These are phyloP conservation scores for Odontomyia ornata DNA, from an alignment of 2,888 invertebrate genomes.

Conservation along the genomic window DNA sequence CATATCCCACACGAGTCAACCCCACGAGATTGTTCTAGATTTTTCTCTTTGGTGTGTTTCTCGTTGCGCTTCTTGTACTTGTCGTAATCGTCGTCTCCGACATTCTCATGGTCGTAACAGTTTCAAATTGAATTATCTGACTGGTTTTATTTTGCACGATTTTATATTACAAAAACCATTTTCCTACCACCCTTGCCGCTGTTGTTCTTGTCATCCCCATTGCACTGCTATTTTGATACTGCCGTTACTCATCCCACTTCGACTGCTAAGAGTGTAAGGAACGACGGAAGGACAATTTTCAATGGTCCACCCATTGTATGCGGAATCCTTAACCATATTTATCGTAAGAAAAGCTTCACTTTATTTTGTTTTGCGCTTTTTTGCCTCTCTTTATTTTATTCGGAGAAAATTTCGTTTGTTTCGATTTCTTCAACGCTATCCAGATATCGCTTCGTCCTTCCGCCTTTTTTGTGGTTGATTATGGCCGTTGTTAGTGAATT, in stretches of 20 bases:
- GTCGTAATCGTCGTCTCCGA: constrained; percentile 30
- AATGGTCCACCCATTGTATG: neutral
- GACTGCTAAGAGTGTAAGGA: neutral
- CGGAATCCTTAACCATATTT: constrained; percentile 35
- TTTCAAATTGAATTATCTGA: constrained; percentile 50
- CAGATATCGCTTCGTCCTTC: neutral
- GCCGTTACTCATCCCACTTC: neutral
- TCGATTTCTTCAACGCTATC: constrained; percentile 40
- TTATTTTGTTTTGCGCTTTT: constrained; percentile 37
- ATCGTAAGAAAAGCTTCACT: constrained; percentile 28
- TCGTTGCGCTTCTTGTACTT: neutral
- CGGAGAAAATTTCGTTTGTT: constrained; percentile 48
- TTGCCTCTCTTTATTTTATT: constrained; percentile 47
- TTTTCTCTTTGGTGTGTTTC: neutral
- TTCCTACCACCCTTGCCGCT: constrained; percentile 26
- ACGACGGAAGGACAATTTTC: neutral
- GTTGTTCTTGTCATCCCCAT: neutral
- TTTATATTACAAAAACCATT: constrained; percentile 46
- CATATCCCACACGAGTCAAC: too few relatives aligned
- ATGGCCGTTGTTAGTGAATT: constrained; percentile 43
- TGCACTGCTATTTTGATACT: neutral
- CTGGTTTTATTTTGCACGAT: constrained; percentile 49
- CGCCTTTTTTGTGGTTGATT: constrained; percentile 18
- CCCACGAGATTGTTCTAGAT: too few relatives aligned
- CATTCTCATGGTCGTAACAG: constrained; percentile 47